Evolutionary conservation across 2,888 invertebrate genomes (phyloP).

Genomic region (Drosophila suboccidentalis): DNA sequence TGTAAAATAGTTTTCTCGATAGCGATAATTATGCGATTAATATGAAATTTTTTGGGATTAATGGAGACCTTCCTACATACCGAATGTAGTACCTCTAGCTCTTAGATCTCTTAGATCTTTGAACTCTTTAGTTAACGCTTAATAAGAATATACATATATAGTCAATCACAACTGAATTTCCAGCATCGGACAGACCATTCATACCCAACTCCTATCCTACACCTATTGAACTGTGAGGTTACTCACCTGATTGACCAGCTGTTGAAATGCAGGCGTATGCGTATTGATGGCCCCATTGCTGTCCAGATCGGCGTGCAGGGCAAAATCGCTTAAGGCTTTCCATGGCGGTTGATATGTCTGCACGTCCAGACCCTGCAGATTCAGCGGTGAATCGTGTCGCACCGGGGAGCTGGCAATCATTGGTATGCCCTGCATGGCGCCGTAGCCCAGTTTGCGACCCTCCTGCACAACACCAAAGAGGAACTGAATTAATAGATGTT

Average conservation of each 20-base stretch:
- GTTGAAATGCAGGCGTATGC: conserved; percentile 96
- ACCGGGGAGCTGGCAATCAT: conserved; percentile 98
- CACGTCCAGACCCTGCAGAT: conserved; percentile 94
- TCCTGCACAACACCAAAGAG: conserved; percentile 88
- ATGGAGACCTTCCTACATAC: no score
- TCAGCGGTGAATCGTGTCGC: conserved; percentile 94
- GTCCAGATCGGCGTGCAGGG: conserved; percentile 97
- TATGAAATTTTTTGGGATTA: no score
- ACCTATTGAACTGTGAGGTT: not conserved
- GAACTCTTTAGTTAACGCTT: no score
- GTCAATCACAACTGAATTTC: no score
- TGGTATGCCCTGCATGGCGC: conserved; percentile 98
- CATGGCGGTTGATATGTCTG: conserved; percentile 98
- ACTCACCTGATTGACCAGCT: conserved; percentile 97
- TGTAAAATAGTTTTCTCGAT: no score
- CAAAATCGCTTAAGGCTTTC: conserved; percentile 98
- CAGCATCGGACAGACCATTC: not conserved
- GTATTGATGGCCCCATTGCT: conserved; percentile 90
- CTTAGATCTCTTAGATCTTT: no score
- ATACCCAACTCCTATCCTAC: not conserved
- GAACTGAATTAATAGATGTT: not conserved
- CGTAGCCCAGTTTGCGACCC: conserved; percentile 96
- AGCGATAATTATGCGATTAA: no score
- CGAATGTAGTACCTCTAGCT: no score
- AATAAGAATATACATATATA: no score